Evolutionary conservation across 2,113 vertebrate species (phyloP).

Genomic region (Australoheros scitulus): DNA sequence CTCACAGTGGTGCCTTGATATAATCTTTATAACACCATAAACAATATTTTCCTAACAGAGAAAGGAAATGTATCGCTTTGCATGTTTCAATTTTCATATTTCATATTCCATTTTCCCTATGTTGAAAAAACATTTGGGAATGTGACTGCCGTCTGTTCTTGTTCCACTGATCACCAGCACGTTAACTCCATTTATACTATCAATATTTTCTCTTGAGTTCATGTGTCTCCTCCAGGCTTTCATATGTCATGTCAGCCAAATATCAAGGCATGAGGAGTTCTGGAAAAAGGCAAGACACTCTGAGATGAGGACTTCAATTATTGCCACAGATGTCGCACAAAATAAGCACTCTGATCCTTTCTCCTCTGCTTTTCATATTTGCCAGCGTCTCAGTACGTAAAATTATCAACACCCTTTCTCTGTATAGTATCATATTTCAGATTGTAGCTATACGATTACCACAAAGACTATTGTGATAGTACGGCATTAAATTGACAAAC

Average conservation of each 20-base stretch:
- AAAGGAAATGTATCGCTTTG: conserved; percentile 31
- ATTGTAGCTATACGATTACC: conserved; percentile 20
- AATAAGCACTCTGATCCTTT: conserved; percentile 21
- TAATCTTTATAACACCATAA: conserved; percentile 56
- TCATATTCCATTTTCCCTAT: conserved; percentile 23
- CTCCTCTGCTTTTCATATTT: conserved; percentile 18
- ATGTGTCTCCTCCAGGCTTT: conserved; percentile 38
- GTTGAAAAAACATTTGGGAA: conserved; percentile 10
- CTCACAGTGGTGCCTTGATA: conserved; percentile 46
- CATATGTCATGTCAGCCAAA: conserved; percentile 50
- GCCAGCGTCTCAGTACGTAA: conserved; percentile 4
- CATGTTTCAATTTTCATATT: conserved; percentile 28
- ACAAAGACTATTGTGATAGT: not conserved
- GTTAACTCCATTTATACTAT: conserved; percentile 49
- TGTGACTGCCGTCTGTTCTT: conserved; percentile 49
- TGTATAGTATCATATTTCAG: conserved; percentile 8
- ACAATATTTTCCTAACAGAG: conserved; percentile 61
- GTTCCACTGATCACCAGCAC: conserved; percentile 39
- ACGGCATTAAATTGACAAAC: too few species aligned
- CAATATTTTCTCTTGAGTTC: conserved; percentile 60
- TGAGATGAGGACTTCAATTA: conserved; percentile 51
- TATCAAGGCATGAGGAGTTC: conserved; percentile 32
- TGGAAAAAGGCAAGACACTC: conserved; percentile 35
- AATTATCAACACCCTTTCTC: not conserved
- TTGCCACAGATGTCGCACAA: conserved; percentile 66